Conservation (phyloP, 2,888 invertebrate species). For the Athripsodes cinereus region DNA sequence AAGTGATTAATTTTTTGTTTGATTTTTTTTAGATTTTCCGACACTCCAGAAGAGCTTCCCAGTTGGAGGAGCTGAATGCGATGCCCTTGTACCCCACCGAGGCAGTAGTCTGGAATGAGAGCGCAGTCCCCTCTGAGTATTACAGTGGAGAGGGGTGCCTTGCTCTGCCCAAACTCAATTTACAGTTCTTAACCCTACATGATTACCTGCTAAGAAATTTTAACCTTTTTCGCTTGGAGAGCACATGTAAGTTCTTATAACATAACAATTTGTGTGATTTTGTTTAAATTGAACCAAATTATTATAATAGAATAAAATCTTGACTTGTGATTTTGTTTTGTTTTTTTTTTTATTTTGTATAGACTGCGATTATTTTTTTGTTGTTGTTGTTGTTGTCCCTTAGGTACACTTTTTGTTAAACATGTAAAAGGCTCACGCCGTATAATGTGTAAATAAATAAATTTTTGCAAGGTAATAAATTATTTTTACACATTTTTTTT, state of each 20-base stretch:
- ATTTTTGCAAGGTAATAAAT: too few species aligned
- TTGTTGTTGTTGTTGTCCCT: too few species aligned
- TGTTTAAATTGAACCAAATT: too few species aligned
- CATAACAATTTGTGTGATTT: too few species aligned
- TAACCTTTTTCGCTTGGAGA: slow-evolving; percentile 94
- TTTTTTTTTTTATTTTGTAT: too few species aligned
- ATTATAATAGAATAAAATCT: too few species aligned
- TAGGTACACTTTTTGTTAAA: too few species aligned
- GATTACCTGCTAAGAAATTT: slow-evolving; percentile 97
- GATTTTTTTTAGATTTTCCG: slow-evolving; percentile 57
- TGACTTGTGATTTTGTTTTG: too few species aligned
- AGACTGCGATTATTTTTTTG: too few species aligned
- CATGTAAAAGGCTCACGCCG: too few species aligned
- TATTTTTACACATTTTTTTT: slow-evolving; percentile 32
- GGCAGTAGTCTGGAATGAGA: slow-evolving; percentile 98
- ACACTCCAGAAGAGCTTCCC: slow-evolving; percentile 85
- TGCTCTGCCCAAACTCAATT: slow-evolving; percentile 93
- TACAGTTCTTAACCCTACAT: slow-evolving; percentile 96
- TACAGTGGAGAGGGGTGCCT: slow-evolving; percentile 94
- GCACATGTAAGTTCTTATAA: slow-evolving; percentile 85
- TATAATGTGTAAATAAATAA: too few species aligned
- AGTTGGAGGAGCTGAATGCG: slow-evolving; percentile 90
- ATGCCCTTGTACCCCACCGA: slow-evolving; percentile 99
- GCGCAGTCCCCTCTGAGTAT: slow-evolving; percentile 95
- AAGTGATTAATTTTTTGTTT: neutral